These are phyloP conservation scores for Drosophila flavopinicola DNA, from an alignment of 2,888 invertebrate genomes.

Conservation along the genomic window DNA sequence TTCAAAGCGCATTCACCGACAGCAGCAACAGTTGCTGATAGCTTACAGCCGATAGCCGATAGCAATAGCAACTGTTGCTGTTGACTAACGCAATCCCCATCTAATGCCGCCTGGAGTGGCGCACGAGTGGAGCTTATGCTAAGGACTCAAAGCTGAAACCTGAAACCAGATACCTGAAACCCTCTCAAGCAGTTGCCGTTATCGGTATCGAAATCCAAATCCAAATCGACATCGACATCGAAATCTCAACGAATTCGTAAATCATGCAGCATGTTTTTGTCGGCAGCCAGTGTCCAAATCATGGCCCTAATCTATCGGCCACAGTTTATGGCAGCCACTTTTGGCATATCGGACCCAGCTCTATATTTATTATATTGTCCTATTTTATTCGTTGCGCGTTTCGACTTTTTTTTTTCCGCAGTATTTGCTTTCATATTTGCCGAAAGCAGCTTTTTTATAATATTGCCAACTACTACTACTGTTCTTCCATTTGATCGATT, in stretches of 20 bases:
- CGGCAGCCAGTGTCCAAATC: conserved; percentile 61
- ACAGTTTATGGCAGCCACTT: conserved; percentile 63
- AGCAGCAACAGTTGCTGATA: conserved; percentile 49
- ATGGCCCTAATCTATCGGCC: conserved; percentile 72
- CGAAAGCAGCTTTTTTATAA: conserved; percentile 66
- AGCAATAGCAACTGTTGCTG: conserved; percentile 26
- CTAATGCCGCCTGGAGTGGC: conserved; percentile 72
- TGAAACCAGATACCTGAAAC: too few relatives aligned
- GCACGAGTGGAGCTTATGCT: conserved; percentile 63
- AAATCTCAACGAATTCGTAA: conserved; percentile 72
- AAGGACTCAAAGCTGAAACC: too few relatives aligned
- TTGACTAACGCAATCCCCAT: conserved; percentile 67
- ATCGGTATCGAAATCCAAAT: too few relatives aligned
- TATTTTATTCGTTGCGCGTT: conserved; percentile 46
- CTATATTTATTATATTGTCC: conserved; percentile 65
- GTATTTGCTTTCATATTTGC: conserved; percentile 74
- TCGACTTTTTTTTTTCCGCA: conserved; percentile 17
- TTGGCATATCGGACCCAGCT: conserved; percentile 62
- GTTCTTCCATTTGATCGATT: conserved; percentile 48
- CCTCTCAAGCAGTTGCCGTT: conserved; percentile 16
- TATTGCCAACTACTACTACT: conserved; percentile 57
- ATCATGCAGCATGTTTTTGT: conserved; percentile 56
- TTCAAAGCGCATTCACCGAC: conserved; percentile 63
- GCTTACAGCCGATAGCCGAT: conserved; percentile 6
- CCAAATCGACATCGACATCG: too few relatives aligned